These are phyloP conservation scores for Cataglyphis hispanica DNA, from an alignment of 1,140 invertebrate species.

Conservation along the genomic window DNA sequence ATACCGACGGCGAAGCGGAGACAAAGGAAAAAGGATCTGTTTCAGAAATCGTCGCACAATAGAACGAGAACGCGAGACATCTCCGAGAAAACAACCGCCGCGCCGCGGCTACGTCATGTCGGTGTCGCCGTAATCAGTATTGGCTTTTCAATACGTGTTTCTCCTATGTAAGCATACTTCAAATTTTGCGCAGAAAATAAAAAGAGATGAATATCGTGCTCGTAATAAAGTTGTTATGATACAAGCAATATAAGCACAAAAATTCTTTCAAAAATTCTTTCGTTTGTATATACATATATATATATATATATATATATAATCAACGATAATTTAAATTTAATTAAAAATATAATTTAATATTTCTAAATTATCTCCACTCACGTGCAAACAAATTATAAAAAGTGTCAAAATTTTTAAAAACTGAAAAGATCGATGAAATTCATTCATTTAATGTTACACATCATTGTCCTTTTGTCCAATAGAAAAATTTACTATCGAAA, in stretches of 20 bases:
- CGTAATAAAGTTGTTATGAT: slow-evolving; percentile 26
- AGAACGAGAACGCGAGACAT: slow-evolving; percentile 65
- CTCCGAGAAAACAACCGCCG: slow-evolving; percentile 61
- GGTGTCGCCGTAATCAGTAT: slow-evolving; percentile 50
- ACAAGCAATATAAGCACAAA: neutral
- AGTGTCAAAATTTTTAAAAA: neutral
- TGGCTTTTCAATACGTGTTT: slow-evolving; percentile 33
- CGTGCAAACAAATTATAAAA: neutral
- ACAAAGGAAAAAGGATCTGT: slow-evolving; percentile 76
- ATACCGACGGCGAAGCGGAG: slow-evolving; percentile 60
- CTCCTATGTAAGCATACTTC: neutral
- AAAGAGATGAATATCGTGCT: slow-evolving; percentile 28
- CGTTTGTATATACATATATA: too few relatives aligned
- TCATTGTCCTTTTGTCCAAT: neutral
- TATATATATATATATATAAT: too few relatives aligned
- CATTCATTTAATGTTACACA: neutral
- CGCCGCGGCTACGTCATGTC: slow-evolving; percentile 37
- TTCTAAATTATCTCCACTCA: neutral
- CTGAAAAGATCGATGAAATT: neutral
- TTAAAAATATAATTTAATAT: neutral
- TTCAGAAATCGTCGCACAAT: slow-evolving; percentile 78
- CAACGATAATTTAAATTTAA: neutral
- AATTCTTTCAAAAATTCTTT: neutral
- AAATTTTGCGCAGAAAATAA: slow-evolving; percentile 9
- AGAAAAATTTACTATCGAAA: slow-evolving; percentile 18